phyloP scores from a whole-genome alignment of 2,888 invertebrate genomes.

The Strigamia maritima region DNA sequence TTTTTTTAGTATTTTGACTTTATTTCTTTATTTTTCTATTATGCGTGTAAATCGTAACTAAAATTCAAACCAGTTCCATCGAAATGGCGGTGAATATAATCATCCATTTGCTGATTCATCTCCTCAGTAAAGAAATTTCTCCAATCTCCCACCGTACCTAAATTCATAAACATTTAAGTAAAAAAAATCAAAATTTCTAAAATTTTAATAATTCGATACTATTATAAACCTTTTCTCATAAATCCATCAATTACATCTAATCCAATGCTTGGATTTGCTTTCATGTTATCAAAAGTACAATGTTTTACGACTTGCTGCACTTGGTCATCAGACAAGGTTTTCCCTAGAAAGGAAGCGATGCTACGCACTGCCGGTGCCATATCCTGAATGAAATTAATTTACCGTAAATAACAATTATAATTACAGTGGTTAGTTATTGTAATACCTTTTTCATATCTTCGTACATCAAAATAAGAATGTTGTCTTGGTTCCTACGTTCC shows the following conservation, averaged over 20 bases:
- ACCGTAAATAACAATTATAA: not conserved
- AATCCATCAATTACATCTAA: too few relatives aligned
- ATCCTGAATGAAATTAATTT: conserved; percentile 56
- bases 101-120: too few relatives aligned
- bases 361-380: conserved; percentile 63
- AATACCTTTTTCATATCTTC: conserved; percentile 69
- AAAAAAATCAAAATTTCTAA: too few relatives aligned
- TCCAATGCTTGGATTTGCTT: too few relatives aligned
- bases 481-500: conserved; percentile 63
- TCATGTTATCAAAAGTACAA: conserved; percentile 44
- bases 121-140: conserved; percentile 59
- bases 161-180: too few relatives aligned
- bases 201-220: too few relatives aligned
- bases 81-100: not conserved
- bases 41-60: not conserved
- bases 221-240: too few relatives aligned
- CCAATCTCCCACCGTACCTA: conserved; percentile 73
- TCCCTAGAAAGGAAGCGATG: conserved; percentile 70
- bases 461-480: conserved; percentile 73
- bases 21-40: too few relatives aligned
- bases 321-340: conserved; percentile 64
- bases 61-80: not conserved
- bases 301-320: conserved; percentile 67
- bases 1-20: too few relatives aligned
- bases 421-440: not conserved